Evolutionary conservation across 2,113 vertebrate genomes (phyloP), one percentile per base, ranked within the genome.

Genomic region (Mobula hypostoma): DNA sequence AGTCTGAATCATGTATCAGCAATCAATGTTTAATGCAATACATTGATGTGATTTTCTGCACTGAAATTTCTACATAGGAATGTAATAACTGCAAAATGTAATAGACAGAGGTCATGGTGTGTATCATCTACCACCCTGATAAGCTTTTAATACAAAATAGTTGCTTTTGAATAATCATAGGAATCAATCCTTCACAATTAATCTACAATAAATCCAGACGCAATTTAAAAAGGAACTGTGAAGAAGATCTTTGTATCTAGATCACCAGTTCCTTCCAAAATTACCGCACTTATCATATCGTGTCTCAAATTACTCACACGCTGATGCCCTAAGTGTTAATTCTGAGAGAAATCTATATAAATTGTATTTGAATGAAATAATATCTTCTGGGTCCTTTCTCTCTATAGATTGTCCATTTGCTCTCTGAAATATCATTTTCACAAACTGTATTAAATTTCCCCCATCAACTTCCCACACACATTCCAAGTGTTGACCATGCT

Each of bases 111-210:
- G 85, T 66, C 61, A 90, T 66, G 14, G 15, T 32, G n/a, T 19
- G 32, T 17, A 68, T n/a, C 12, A 8, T 32, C 61, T 19, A 19
- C 12, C 1, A 8, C 32, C 85, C 29, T 68, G 61, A 8, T 90
- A 19, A 15, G 32, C 61, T 14, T 15, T 90, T 24, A 17, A 66
- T 36, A 68, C 61, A 32, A 90, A 32, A 66, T 90, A 19, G n/a
- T 32, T 5, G 58, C 5, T 66, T 29, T 32, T 88, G 61, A 32
- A 15, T 66, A 88, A 88, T 90, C 85, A 90, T 32, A 90, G 58
- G 12, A 90, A 66, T 68, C 85, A 90, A 90, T 90, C 85, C 19
- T 32, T 66, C 63, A 66, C 85, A 90, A 66, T 90, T 90, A 90
- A n/a, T 90, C 61, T 90, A 90, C 85, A 19, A n/a, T 14, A 90